Conservation (phyloP, 2,113 vertebrate species). For the Lamprologus speciosus region DNA sequence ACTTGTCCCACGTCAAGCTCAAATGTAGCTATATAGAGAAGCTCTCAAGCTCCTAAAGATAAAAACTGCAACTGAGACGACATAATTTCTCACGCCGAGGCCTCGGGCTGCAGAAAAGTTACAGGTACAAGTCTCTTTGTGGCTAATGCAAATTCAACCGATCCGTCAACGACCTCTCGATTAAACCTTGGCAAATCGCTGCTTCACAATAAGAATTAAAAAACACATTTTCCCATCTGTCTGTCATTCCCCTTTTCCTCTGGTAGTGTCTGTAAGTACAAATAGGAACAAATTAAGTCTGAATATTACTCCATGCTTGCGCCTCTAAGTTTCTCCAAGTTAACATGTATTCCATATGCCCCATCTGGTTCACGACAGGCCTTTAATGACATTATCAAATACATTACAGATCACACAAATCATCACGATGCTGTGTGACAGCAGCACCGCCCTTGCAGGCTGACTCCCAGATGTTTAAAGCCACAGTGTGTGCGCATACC, state of each 20-base stretch:
- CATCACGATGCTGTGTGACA: slow-evolving; percentile 40
- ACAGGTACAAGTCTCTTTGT: not conserved
- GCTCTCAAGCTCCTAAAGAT: not conserved
- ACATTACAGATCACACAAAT: slow-evolving; percentile 57
- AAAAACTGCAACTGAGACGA: slow-evolving; percentile 11
- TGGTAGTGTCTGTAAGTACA: not conserved
- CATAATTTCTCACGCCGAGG: not conserved
- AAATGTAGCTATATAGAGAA: not conserved
- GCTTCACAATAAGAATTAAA: not conserved
- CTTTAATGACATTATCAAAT: slow-evolving; percentile 61
- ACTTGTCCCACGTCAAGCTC: slow-evolving; percentile 17
- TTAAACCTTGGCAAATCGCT: not conserved
- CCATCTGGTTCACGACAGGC: slow-evolving; percentile 38
- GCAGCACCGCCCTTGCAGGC: not conserved
- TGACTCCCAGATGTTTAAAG: slow-evolving; percentile 37
- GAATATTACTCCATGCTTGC: not conserved
- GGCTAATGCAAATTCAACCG: not conserved
- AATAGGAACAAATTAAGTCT: not conserved
- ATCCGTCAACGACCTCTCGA: not conserved
- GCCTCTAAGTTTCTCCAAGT: not conserved
- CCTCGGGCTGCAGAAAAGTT: not conserved
- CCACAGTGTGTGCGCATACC: not conserved
- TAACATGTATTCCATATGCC: slow-evolving; percentile 54
- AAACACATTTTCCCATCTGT: not conserved
- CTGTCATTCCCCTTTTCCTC: not conserved